These are phyloP conservation scores for Morinoia aosen DNA, from an alignment of 2,888 invertebrate species.

Conservation along the genomic window DNA sequence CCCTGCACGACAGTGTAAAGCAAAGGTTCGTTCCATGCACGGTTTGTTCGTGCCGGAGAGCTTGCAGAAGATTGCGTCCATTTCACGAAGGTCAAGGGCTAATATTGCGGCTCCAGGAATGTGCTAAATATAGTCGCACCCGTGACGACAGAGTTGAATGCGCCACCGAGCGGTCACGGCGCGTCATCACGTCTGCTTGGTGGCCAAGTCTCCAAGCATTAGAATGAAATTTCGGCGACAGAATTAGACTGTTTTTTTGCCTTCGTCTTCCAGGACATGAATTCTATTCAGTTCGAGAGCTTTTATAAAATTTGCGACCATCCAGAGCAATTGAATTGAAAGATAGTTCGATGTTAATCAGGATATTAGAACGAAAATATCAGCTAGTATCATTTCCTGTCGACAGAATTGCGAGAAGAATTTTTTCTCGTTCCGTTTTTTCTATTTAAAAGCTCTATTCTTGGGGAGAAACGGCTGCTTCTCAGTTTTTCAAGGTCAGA, in stretches of 20 bases:
- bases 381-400: too few relatives aligned
- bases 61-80: not conserved
- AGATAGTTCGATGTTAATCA: not conserved
- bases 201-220: not conserved
- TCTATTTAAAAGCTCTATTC: too few relatives aligned
- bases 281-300: not conserved
- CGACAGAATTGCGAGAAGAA: too few relatives aligned
- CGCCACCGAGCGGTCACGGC: not conserved
- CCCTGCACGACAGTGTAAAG: not conserved
- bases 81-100: conserved; percentile 1
- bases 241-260: not conserved
- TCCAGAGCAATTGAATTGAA: not conserved
- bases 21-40: not conserved
- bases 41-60: not conserved
- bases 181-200: not conserved
- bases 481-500: not conserved
- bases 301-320: not conserved
- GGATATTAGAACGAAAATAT: not conserved
- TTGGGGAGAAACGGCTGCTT: too few relatives aligned
- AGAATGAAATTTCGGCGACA: not conserved
- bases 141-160: not conserved
- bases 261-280: not conserved
- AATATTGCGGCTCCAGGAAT: not conserved
- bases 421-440: too few relatives aligned
- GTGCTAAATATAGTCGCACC: not conserved